Base-by-base conservation (phyloP, 2,888 invertebrate genomes). In the Eupithecia pulchellata region DNA sequence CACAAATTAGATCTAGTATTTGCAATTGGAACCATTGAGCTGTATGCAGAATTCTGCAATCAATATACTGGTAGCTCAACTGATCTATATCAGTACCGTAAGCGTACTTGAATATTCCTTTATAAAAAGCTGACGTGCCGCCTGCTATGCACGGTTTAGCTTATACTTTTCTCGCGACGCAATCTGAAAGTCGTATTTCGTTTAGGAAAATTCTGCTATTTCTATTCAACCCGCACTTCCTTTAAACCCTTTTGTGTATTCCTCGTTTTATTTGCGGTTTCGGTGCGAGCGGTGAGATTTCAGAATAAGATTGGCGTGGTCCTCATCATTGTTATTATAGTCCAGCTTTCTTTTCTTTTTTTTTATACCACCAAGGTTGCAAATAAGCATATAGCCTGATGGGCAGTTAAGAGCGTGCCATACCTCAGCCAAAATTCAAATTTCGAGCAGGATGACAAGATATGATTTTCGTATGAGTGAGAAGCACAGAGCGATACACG, bases 141-240 rank as follows among this genome's bases (percentile, higher is more conserved):
- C 52, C 27, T n/a, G 55, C 29, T 17, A 8, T 29, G 13, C 29
- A 29, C 57, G 20, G 9, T 29, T 30, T 32, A 39, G 9, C 36
- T 64, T 61, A 66, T 63, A 71, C 65, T 64, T 52, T 55, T 27
- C 71, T 29, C 11, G 52, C 52, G 4, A 52, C 20, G 60, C 63
- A 69, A 72, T 69, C 70, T 63, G 65, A 61, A 63, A 64, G 14
- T 69, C 69, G 39, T 71, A 66, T 75, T 72, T 72, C 69, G 62
- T 63, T 73, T 67, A 71, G 67, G 67, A 55, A 75, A 74, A 76
- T 72, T 57, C 52, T 42, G 64, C 74, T 58, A 72, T 78, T 78
- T 73, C 64, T 69, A 78, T 78, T 75, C 78, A 47, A 72, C 55
- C 69, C 61, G 73, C 69, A 64, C 73, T 75, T 71, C 63, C 73